phyloP scores from a whole-genome alignment of 2,888 invertebrate genomes.

The Portevinia maculata region DNA sequence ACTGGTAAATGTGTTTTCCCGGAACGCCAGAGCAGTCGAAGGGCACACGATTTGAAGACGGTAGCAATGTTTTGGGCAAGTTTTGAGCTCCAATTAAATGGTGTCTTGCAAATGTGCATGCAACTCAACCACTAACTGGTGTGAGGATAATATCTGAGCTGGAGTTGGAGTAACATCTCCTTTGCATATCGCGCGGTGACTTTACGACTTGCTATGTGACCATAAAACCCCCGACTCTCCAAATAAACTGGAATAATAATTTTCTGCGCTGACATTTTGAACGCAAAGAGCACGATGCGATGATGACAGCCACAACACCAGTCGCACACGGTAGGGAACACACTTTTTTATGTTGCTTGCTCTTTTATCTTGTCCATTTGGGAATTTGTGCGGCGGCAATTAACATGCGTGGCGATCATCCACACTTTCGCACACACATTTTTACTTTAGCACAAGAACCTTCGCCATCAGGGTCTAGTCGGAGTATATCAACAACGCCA shows the following conservation, averaged over 20 bases:
- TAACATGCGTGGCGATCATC: slow-evolving; percentile 74
- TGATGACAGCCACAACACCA: slow-evolving; percentile 38
- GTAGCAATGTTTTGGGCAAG: slow-evolving; percentile 67
- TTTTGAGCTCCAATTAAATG: slow-evolving; percentile 62
- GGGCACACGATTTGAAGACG: slow-evolving; percentile 63
- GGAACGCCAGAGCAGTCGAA: slow-evolving; percentile 48
- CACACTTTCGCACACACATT: slow-evolving; percentile 67
- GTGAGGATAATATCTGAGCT: slow-evolving; percentile 64
- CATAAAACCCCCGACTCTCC: slow-evolving; percentile 64
- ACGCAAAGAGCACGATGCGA: slow-evolving; percentile 56
- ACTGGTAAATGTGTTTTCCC: slow-evolving; percentile 62
- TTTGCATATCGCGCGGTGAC: slow-evolving; percentile 55
- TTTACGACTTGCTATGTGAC: slow-evolving; percentile 68
- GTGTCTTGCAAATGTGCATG: slow-evolving; percentile 53
- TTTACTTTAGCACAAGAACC: slow-evolving; percentile 38
- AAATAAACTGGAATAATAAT: slow-evolving; percentile 70
- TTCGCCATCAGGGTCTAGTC: slow-evolving; percentile 43
- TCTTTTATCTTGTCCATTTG: slow-evolving; percentile 69
- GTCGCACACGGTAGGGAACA: slow-evolving; percentile 10
- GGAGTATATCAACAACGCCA: slow-evolving; percentile 39
- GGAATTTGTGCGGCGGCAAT: slow-evolving; percentile 65
- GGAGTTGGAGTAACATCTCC: slow-evolving; percentile 49
- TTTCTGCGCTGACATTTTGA: slow-evolving; percentile 70
- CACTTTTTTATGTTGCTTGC: slow-evolving; percentile 26
- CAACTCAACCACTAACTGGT: slow-evolving; percentile 4